A percentile compares a stretch with the other conserved stretches of the same genome.
Evolutionary conservation across 2,888 invertebrate genomes (phyloP).

Genomic region (Aromia moschata): DNA sequence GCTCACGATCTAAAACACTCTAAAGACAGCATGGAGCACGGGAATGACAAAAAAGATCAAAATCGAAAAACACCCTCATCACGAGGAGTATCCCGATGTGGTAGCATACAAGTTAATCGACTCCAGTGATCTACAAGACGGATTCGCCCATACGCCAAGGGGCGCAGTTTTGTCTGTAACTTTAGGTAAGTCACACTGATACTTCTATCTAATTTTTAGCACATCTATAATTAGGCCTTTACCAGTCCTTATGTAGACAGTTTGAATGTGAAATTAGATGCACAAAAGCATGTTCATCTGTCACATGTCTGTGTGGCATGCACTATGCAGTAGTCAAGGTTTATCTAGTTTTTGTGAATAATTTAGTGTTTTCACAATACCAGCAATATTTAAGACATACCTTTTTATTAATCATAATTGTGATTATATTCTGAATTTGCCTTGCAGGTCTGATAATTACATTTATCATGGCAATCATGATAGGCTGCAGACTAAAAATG

Average conservation of each 20-base stretch:
- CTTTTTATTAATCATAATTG: too few relatives aligned
- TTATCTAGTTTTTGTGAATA: too few relatives aligned
- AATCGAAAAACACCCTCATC: conserved; percentile 43
- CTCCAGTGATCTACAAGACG: conserved; percentile 64
- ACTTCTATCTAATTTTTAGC: too few relatives aligned
- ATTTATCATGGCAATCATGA: conserved; percentile 79
- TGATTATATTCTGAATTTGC: too few relatives aligned
- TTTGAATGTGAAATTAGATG: too few relatives aligned
- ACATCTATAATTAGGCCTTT: too few relatives aligned
- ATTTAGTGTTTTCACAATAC: too few relatives aligned
- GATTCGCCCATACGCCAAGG: conserved; percentile 75
- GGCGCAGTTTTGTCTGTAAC: conserved; percentile 84
- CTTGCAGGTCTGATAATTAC: conserved; percentile 82
- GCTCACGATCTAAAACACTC: conserved; percentile 61
- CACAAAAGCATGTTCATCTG: too few relatives aligned
- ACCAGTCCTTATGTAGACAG: too few relatives aligned
- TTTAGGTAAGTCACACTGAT: conserved; percentile 71
- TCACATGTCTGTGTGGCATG: too few relatives aligned
- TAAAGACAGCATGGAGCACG: conserved; percentile 51
- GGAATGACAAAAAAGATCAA: conserved; percentile 34
- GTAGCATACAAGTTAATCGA: conserved; percentile 52
- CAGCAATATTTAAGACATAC: too few relatives aligned
- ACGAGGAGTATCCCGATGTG: conserved; percentile 51
- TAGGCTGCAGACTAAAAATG: conserved; percentile 84
- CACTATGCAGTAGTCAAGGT: too few relatives aligned